Evolutionary conservation across 1,140 invertebrate species (phyloP).

Genomic region (Drosophila lacteicornis): DNA sequence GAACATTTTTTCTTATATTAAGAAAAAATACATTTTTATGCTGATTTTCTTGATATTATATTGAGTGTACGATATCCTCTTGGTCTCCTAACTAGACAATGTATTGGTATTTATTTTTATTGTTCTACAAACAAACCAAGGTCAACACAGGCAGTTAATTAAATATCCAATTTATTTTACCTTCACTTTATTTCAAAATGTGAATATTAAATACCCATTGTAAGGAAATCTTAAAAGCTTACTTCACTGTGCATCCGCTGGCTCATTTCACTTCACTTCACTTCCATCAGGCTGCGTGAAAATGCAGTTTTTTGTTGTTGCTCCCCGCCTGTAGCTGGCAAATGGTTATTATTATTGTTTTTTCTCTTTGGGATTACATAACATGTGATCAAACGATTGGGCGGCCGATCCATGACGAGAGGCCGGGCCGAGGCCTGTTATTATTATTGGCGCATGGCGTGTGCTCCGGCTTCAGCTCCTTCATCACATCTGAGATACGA

Average conservation of each 20-base stretch:
- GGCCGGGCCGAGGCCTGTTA: conserved; percentile 33
- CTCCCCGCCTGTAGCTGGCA: conserved; percentile 15
- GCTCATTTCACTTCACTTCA: conserved; percentile 64
- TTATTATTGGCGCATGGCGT: conserved; percentile 53
- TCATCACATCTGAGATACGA: conserved; percentile 36
- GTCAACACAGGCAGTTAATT: too few relatives aligned
- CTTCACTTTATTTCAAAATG: too few relatives aligned
- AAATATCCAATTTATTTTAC: too few relatives aligned
- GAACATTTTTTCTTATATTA: too few relatives aligned
- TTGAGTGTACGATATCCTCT: too few relatives aligned
- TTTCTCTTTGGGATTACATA: conserved; percentile 46
- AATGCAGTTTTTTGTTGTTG: conserved; percentile 58
- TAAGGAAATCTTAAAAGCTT: not conserved
- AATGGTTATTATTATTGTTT: conserved; percentile 43
- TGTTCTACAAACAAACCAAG: too few relatives aligned
- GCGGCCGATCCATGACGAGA: conserved; percentile 25
- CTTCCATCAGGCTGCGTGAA: conserved; percentile 59
- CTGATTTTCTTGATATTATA: too few relatives aligned
- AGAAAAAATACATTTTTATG: too few relatives aligned
- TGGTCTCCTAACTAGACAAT: too few relatives aligned
- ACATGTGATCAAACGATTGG: conserved; percentile 58
- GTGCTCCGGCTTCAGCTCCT: conserved; percentile 45
- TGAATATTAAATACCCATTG: too few relatives aligned
- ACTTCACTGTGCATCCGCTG: conserved; percentile 15
- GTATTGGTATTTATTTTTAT: too few relatives aligned